Evolutionary conservation across 2,888 invertebrate species (phyloP).

Genomic region (Diaperis boleti): DNA sequence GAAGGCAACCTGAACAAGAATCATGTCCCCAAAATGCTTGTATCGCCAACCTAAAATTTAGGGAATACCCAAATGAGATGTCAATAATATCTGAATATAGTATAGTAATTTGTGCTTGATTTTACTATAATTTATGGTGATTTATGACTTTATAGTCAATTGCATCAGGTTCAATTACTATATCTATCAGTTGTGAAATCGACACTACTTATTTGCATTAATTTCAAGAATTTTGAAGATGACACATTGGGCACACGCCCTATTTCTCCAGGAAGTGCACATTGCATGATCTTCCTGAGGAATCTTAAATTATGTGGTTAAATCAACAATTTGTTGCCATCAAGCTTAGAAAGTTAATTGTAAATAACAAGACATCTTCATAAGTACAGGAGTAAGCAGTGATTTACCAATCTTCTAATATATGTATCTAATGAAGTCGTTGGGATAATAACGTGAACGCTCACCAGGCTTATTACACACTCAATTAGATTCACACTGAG

Average conservation of each 20-base stretch:
- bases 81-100: too few relatives aligned
- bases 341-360: conserved; percentile 24
- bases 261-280: neutral
- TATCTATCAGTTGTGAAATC: too few relatives aligned
- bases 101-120: too few relatives aligned
- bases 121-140: too few relatives aligned
- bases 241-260: neutral
- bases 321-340: conserved; percentile 4
- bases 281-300: neutral
- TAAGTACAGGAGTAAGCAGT: conserved; percentile 9
- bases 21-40: too few relatives aligned
- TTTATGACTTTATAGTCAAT: too few relatives aligned
- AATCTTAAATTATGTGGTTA: neutral
- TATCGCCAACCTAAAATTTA: too few relatives aligned
- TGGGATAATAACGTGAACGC: conserved; percentile 34
- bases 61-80: too few relatives aligned
- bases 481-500: conserved; percentile 45
- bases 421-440: conserved; percentile 44
- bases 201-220: too few relatives aligned
- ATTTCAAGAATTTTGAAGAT: too few relatives aligned
- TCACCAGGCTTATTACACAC: conserved; percentile 40
- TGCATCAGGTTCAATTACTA: too few relatives aligned
- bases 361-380: conserved; percentile 23
- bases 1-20: too few relatives aligned
- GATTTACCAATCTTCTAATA: conserved; percentile 32